phyloP scores from a whole-genome alignment of 1,140 invertebrate species.

The Augochlora pura region DNA sequence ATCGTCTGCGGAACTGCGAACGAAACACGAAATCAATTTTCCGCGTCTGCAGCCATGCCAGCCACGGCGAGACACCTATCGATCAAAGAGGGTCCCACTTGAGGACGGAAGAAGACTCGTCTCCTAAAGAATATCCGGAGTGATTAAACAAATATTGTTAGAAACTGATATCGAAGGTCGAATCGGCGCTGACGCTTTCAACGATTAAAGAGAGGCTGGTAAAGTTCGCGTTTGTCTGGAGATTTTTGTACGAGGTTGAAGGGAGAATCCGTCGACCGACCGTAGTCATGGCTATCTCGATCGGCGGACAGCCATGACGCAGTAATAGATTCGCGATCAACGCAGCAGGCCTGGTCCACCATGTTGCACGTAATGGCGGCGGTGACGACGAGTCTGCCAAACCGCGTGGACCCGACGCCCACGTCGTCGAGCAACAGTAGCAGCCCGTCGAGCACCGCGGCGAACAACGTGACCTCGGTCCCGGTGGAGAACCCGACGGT shows the following conservation, averaged over 20 bases:
- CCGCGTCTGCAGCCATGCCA: neutral
- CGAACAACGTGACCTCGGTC: slow-evolving; percentile 68
- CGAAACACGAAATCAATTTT: no score
- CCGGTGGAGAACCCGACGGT: slow-evolving; percentile 72
- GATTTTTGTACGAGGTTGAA: no score
- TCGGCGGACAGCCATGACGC: neutral
- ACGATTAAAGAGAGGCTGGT: no score
- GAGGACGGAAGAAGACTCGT: neutral
- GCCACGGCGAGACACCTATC: neutral
- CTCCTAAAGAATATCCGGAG: neutral
- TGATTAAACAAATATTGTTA: neutral
- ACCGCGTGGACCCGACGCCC: slow-evolving; percentile 63
- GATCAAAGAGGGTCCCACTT: neutral
- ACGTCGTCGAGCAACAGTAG: slow-evolving; percentile 54
- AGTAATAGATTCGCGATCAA: slow-evolving; percentile 4
- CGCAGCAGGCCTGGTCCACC: slow-evolving; percentile 44
- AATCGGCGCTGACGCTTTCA: no score
- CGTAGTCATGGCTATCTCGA: neutral
- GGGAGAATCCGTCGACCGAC: no score
- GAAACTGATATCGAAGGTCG: no score
- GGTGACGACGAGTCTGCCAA: slow-evolving; percentile 72
- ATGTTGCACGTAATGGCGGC: slow-evolving; percentile 77
- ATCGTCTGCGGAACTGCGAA: neutral
- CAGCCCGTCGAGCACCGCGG: slow-evolving; percentile 39
- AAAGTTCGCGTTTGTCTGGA: no score